These are phyloP conservation scores for Megaleporinus macrocephalus DNA, from an alignment of 2,113 vertebrate genomes.

Conservation along the genomic window DNA sequence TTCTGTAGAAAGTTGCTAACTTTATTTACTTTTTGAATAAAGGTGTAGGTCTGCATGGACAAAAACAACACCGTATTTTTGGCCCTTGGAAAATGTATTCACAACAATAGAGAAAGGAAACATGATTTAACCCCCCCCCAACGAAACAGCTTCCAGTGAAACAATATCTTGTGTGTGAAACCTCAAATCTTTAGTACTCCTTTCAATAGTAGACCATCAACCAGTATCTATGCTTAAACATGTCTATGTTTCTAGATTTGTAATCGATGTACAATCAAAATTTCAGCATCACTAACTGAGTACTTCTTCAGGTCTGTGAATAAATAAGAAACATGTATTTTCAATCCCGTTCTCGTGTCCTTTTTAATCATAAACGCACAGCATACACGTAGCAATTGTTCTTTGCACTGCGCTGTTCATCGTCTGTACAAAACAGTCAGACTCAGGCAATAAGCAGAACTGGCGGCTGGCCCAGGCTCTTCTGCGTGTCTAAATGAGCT, in stretches of 20 bases:
- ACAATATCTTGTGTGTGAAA: constrained; percentile 36
- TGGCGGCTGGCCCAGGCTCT: not conserved
- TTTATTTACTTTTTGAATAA: constrained; percentile 45
- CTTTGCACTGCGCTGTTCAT: not conserved
- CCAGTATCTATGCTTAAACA: constrained; percentile 43
- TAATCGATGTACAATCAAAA: constrained; percentile 54
- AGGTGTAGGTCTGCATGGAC: constrained; percentile 6
- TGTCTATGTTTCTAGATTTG: constrained; percentile 52
- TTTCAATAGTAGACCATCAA: constrained; percentile 11
- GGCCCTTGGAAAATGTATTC: constrained; percentile 16
- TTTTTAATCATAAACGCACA: not conserved
- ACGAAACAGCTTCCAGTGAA: not conserved
- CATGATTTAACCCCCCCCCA: not conserved
- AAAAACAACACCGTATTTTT: not conserved
- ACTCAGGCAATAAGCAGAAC: not conserved
- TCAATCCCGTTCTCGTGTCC: constrained; percentile 19
- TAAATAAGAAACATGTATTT: constrained; percentile 53
- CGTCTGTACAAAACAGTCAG: not conserved
- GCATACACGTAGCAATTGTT: not conserved
- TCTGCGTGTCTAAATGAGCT: not conserved
- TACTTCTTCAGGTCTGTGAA: constrained; percentile 57
- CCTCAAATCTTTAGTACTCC: constrained; percentile 21
- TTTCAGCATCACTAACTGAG: constrained; percentile 48
- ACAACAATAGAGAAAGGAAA: constrained; percentile 1
- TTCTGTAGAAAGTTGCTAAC: constrained; percentile 46